These are phyloP conservation scores for Pelmatolapia mariae DNA, from an alignment of 2,113 vertebrate genomes.

Conservation along the genomic window DNA sequence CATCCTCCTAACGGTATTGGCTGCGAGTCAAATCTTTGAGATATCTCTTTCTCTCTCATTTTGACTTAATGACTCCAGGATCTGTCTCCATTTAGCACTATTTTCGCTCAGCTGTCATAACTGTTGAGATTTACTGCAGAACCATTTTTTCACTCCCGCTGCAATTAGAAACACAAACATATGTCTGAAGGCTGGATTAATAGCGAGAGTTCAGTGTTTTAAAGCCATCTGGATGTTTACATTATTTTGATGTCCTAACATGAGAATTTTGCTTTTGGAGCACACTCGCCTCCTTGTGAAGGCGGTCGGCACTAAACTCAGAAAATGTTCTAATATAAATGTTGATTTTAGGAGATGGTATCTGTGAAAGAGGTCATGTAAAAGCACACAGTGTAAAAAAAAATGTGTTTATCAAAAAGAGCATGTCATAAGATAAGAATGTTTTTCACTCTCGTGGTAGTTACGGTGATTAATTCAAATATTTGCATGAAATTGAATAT, in stretches of 20 bases:
- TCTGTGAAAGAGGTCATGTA: conserved; percentile 8
- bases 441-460: background rate
- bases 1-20: conserved; percentile 43
- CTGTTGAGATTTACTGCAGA: conserved; percentile 34
- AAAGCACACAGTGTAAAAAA: background rate
- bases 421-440: conserved; percentile 28
- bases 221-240: conserved; percentile 31
- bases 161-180: conserved; percentile 41
- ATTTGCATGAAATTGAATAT: conserved; percentile 32
- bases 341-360: conserved; percentile 39
- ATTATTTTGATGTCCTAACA: conserved; percentile 3
- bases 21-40: conserved; percentile 40
- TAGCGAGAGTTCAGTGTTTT: conserved; percentile 31
- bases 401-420: conserved; percentile 22
- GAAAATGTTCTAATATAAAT: conserved; percentile 44
- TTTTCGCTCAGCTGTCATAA: conserved; percentile 44
- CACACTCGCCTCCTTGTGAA: background rate
- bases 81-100: conserved; percentile 47
- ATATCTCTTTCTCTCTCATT: conserved; percentile 48
- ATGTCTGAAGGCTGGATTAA: conserved; percentile 30
- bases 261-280: background rate
- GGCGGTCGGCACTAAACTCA: background rate
- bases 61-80: conserved; percentile 47
- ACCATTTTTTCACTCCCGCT: background rate
- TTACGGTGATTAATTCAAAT: conserved; percentile 24